Evolutionary conservation across 1,140 invertebrate genomes (phyloP), one percentile per base, ranked within the genome.

Genomic region (Brachionus plicatilis): DNA sequence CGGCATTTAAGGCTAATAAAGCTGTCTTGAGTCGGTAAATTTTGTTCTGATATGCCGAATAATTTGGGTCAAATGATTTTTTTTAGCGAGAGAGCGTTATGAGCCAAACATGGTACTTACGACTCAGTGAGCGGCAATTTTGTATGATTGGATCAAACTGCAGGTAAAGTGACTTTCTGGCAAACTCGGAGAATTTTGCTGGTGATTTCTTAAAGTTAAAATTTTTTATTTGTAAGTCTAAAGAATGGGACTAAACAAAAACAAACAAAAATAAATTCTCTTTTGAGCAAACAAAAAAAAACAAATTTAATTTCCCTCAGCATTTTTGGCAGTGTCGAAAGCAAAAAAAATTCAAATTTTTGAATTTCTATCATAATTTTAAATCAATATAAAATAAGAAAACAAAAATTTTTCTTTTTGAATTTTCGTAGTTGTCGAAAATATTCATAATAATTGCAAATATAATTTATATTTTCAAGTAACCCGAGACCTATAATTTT

Each of bases 121-220:
- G 72, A 76, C 72, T 76, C 33, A 76, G 33, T 14, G 72, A 76
- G n/a, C 72, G 41, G 47, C 72, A 76, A 76, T 76, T 76, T 50
- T 82, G 79, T 24, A 82, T 82, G 11, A 82, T 82, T 41, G 79
- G 79, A 68, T 82, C 79, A 24, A 82, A 82, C 41, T 82, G 79
- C 0, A 82, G 41, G 20, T 82, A 82, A 7, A 82, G 33, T 27
- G 79, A 82, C n/a, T 82, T 82, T 3, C 79, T 53, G 37, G 79
- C 79, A 27, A 82, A 82, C 45, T 82, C 79, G 37, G 79, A 82
- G 60, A 65, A 82, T 68, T 82, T 65, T 6, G 29, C 5, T 1
- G 70, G 70, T 12, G 79, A 65, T 82, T 82, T 82, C 78, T 80
- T 47, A 20, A 41, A 60, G 20, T 24, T 60, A 20, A 60, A 60